A percentile compares a stretch with the other conserved stretches of the same genome.
phyloP scores from a whole-genome alignment of 2,113 vertebrate species.

The Salvelinus sp. region DNA sequence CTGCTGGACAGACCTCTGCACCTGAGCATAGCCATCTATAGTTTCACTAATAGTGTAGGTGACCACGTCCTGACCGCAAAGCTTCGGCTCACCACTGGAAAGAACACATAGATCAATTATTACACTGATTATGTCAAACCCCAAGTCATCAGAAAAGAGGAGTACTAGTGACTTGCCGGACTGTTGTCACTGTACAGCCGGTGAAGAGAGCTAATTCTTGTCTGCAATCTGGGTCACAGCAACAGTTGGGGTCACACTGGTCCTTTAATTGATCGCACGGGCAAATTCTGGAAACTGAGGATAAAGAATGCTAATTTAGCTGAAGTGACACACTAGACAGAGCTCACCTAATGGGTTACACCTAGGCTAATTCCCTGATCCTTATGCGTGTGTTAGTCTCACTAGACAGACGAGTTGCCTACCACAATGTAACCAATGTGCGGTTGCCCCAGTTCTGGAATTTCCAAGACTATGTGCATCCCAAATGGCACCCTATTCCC shows the following conservation, averaged over 20 bases:
- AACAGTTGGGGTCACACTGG: conserved; percentile 82
- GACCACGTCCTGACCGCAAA: conserved; percentile 77
- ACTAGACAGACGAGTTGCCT: too few species aligned
- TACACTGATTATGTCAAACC: too few species aligned
- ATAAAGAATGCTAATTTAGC: neutral
- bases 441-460: too few species aligned
- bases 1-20: conserved; percentile 62
- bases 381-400: too few species aligned
- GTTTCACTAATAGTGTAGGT: conserved; percentile 72
- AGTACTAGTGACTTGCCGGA: conserved; percentile 71
- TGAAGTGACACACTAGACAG: neutral
- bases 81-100: conserved; percentile 72
- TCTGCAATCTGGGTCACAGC: conserved; percentile 81
- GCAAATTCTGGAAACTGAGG: conserved; percentile 75
- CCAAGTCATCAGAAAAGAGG: neutral
- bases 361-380: too few species aligned
- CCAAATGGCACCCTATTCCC: too few species aligned
- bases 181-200: conserved; percentile 71
- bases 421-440: too few species aligned
- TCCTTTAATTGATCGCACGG: conserved; percentile 78
- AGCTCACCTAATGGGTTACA: too few species aligned
- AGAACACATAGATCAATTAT: conserved; percentile 27
- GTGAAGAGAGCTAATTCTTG: conserved; percentile 78
- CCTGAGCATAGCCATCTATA: conserved; percentile 67
- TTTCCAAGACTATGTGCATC: too few species aligned